Evolutionary conservation across 2,797 vertebrate species (phyloP).

Genomic region (Avahi laniger): DNA sequence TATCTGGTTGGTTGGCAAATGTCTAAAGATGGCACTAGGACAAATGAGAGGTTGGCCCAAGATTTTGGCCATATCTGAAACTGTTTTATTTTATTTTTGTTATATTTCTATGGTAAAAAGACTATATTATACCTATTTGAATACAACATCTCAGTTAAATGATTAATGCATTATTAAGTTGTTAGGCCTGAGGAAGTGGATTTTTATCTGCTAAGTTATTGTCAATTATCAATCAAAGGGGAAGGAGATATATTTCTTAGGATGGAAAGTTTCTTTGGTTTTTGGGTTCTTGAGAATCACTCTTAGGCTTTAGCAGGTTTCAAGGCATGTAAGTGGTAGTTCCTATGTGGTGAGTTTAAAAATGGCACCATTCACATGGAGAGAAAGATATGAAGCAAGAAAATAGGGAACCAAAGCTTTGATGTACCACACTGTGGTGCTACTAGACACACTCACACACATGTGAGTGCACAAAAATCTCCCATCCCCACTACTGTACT

Average conservation of each 20-base stretch:
- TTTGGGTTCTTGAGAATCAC: neutral
- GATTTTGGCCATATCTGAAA: neutral
- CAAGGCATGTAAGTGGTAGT: neutral
- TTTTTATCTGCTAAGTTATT: neutral
- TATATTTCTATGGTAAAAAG: neutral
- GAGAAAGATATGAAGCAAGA: neutral
- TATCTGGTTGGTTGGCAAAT: neutral
- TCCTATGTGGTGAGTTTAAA: neutral
- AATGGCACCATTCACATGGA: neutral
- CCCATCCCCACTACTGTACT: neutral
- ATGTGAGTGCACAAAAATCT: neutral
- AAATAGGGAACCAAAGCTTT: neutral
- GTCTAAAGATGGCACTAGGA: neutral
- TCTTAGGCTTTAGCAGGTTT: neutral
- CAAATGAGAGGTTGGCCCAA: neutral
- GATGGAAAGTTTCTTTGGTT: neutral
- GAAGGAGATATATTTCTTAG: neutral
- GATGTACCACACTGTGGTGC: neutral
- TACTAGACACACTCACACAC: neutral
- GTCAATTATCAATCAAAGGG: neutral
- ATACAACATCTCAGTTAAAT: neutral
- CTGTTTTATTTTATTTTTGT: slow-evolving; percentile 8
- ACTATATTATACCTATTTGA: neutral
- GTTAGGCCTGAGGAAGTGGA: neutral
- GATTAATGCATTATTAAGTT: neutral